Evolutionary conservation across 1,140 invertebrate genomes (phyloP).

Genomic region (Tetragonula clypearis): DNA sequence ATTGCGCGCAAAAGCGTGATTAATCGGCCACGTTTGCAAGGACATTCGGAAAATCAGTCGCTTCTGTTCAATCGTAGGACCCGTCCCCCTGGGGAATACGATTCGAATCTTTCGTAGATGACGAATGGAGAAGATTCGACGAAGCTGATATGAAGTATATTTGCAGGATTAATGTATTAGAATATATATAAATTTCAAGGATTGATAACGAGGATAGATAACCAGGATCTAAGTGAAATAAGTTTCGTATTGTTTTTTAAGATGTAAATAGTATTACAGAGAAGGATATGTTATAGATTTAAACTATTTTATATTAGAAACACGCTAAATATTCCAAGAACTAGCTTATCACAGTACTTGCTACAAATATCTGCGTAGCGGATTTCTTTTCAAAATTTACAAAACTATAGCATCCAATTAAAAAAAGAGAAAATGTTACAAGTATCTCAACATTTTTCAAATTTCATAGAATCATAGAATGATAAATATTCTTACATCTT

Average conservation of each 20-base stretch:
- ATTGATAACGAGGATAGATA: background rate
- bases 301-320: background rate
- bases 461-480: too few relatives aligned
- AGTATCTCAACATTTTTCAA: too few relatives aligned
- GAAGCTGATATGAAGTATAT: background rate
- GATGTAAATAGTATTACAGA: background rate
- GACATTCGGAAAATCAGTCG: slow-evolving; percentile 1
- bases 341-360: background rate
- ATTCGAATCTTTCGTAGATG: background rate
- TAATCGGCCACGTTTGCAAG: slow-evolving; percentile 43
- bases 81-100: too few relatives aligned
- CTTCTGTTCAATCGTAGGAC: background rate
- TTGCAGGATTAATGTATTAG: background rate
- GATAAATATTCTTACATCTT: too few relatives aligned
- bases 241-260: background rate
- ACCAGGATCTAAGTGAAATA: background rate
- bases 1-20: slow-evolving; percentile 48
- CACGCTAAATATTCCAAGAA: background rate
- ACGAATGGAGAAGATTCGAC: background rate
- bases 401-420: background rate
- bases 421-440: too few relatives aligned
- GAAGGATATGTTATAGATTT: background rate
- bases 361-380: background rate
- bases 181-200: background rate
- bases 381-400: background rate